Conservation (phyloP, 1,140 invertebrate genomes). For the Zaprionus africanus region DNA sequence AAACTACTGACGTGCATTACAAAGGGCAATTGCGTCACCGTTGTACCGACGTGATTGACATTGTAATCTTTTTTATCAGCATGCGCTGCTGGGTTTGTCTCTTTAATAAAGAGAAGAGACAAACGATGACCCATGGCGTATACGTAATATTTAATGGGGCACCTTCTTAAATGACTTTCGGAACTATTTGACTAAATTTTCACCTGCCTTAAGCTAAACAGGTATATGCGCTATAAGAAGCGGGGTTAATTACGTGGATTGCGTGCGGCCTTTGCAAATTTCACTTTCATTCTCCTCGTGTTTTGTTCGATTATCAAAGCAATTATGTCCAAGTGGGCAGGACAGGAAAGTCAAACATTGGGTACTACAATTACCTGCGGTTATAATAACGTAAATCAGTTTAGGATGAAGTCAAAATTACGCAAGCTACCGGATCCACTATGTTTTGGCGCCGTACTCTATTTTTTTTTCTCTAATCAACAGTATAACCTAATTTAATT, state of each 20-base stretch:
- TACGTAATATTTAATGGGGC: constrained; percentile 41
- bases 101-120: constrained; percentile 52
- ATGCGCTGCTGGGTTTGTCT: constrained; percentile 12
- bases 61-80: constrained; percentile 31
- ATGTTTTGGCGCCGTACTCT: constrained; percentile 23
- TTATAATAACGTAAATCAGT: constrained; percentile 49
- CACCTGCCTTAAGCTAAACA: constrained; percentile 32
- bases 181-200: constrained; percentile 42
- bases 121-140: constrained; percentile 61
- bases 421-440: background rate
- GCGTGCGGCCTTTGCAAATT: constrained; percentile 64
- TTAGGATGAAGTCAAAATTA: constrained; percentile 22
- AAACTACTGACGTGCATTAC: constrained; percentile 12
- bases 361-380: constrained; percentile 48
- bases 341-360: constrained; percentile 47
- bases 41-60: background rate
- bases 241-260: constrained; percentile 61
- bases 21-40: constrained; percentile 47
- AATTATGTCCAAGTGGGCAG: constrained; percentile 50
- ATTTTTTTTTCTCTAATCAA: no score
- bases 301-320: constrained; percentile 60
- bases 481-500: background rate
- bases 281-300: constrained; percentile 41
- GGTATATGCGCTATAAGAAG: background rate
- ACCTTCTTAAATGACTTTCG: constrained; percentile 22